Percentiles rank a stretch among this genome's conserved stretches.
phyloP scores from a whole-genome alignment of 2,888 invertebrate species.

The Apocheima hispidaria region DNA sequence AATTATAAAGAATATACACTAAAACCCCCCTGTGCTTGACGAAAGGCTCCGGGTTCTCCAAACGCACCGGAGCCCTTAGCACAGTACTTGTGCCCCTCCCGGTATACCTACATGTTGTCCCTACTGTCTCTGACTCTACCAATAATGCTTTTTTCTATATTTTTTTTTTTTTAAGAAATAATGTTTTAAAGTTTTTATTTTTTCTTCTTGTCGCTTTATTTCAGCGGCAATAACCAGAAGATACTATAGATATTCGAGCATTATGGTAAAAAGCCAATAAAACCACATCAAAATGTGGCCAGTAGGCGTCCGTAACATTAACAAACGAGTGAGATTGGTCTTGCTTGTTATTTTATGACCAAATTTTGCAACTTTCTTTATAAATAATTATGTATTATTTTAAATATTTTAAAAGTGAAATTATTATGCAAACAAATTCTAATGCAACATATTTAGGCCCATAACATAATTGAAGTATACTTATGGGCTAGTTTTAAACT shows the following conservation, averaged over 20 bases:
- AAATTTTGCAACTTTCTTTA: slow-evolving; percentile 41
- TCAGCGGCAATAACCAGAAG: neutral
- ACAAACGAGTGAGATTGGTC: slow-evolving; percentile 28
- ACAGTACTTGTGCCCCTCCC: too few species aligned
- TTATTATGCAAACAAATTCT: slow-evolving; percentile 32
- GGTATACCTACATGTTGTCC: too few species aligned
- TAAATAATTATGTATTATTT: slow-evolving; percentile 35
- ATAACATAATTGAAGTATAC: neutral
- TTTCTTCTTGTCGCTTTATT: too few species aligned
- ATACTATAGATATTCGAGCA: neutral
- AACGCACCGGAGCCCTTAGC: too few species aligned
- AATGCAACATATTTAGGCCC: neutral
- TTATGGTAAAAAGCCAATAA: slow-evolving; percentile 14
- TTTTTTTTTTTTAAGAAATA: too few species aligned
- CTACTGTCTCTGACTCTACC: too few species aligned
- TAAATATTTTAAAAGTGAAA: slow-evolving; percentile 37
- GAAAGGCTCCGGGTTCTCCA: too few species aligned
- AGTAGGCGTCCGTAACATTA: slow-evolving; percentile 28
- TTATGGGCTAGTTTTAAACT: neutral
- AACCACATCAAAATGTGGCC: slow-evolving; percentile 1
- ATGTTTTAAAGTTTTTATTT: too few species aligned
- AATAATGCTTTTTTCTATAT: too few species aligned
- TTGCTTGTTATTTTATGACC: slow-evolving; percentile 17
- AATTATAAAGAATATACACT: too few species aligned
- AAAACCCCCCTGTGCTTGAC: too few species aligned